A percentile compares a stretch with the other conserved stretches of the same genome.
phyloP scores from a whole-genome alignment of 2,797 vertebrate species.

The Sebastes reedi region DNA sequence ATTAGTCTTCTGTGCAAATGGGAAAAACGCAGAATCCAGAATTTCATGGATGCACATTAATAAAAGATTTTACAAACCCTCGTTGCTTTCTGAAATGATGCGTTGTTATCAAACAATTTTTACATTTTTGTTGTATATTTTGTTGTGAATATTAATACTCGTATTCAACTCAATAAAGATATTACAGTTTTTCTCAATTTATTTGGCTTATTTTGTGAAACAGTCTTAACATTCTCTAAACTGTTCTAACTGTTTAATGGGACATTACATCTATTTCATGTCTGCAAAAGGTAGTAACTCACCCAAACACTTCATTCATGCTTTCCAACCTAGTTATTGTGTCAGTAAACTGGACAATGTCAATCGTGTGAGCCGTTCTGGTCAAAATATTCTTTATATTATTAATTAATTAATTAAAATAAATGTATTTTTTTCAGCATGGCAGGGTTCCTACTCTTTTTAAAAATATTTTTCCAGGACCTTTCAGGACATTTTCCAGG shows the following conservation, averaged over 20 bases:
- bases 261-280: not conserved
- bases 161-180: constrained; percentile 15
- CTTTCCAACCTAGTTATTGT: not conserved
- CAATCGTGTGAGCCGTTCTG: no score
- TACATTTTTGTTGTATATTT: not conserved
- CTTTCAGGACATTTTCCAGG: no score
- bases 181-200: not conserved
- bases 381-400: no score
- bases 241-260: not conserved
- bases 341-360: no score
- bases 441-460: no score
- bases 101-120: not conserved
- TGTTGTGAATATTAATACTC: not conserved
- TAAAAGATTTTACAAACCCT: not conserved
- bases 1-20: not conserved
- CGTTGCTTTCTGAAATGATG: not conserved
- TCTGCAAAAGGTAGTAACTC: not conserved
- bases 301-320: not conserved
- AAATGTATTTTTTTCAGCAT: no score
- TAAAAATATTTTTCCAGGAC: no score
- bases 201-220: not conserved
- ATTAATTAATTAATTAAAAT: no score
- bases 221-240: not conserved
- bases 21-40: not conserved
- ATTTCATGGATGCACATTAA: not conserved